phyloP scores from a whole-genome alignment of 2,888 invertebrate species.

The Scaptomyza caliginosa region DNA sequence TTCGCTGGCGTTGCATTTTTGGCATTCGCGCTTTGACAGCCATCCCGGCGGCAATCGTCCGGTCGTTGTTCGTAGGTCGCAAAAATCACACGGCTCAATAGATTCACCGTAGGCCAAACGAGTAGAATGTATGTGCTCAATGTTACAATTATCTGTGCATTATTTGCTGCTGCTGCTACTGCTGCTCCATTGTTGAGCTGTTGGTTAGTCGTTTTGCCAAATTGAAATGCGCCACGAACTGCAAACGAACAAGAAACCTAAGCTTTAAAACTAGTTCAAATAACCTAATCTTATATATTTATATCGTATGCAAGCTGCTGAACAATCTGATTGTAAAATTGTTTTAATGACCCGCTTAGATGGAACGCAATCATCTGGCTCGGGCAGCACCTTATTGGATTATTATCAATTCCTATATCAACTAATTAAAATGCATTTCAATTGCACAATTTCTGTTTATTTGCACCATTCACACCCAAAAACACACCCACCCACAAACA shows the following conservation, averaged over 20 bases:
- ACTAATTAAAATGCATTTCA: slow-evolving; percentile 31
- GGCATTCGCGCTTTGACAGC: slow-evolving; percentile 70
- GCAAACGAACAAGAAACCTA: too few species aligned
- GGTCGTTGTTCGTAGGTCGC: slow-evolving; percentile 6
- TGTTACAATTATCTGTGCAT: slow-evolving; percentile 40
- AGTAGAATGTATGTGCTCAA: slow-evolving; percentile 14
- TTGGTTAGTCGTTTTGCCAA: slow-evolving; percentile 9
- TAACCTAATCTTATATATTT: too few species aligned
- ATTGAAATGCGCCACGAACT: slow-evolving; percentile 9
- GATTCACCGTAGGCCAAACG: slow-evolving; percentile 4
- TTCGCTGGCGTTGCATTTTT: slow-evolving; percentile 72
- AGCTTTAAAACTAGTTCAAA: too few species aligned
- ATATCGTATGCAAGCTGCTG: too few species aligned
- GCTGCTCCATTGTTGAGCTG: slow-evolving; percentile 4
- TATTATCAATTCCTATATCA: slow-evolving; percentile 10
- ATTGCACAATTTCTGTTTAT: slow-evolving; percentile 14
- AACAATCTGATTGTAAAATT: background rate
- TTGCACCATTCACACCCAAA: background rate
- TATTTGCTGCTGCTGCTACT: slow-evolving; percentile 35
- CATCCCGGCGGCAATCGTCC: slow-evolving; percentile 9
- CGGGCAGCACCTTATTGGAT: background rate
- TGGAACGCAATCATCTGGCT: background rate
- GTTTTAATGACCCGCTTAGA: background rate
- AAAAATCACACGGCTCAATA: slow-evolving; percentile 7
- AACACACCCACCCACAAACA: background rate